Percentiles rank a stretch among this genome's conserved stretches.
phyloP scores from a whole-genome alignment of 2,113 vertebrate genomes.

The Marmota monax region DNA sequence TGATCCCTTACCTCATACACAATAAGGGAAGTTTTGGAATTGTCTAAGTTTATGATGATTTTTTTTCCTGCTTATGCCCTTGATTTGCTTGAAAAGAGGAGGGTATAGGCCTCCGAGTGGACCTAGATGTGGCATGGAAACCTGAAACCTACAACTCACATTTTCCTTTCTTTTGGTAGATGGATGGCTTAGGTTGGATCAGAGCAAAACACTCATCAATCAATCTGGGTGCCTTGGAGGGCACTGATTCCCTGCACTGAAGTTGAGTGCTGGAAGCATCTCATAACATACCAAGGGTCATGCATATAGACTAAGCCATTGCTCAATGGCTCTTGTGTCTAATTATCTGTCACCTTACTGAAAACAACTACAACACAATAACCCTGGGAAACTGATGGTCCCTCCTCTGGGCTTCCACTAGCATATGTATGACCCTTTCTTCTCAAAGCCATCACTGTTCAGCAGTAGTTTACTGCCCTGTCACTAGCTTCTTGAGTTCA shows the following conservation, averaged over 20 bases:
- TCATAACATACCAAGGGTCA: background rate
- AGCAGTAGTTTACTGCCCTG: background rate
- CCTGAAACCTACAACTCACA: background rate
- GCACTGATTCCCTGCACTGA: background rate
- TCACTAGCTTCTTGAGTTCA: background rate
- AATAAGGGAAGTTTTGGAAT: background rate
- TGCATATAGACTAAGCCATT: background rate
- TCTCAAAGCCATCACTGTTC: background rate
- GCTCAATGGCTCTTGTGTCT: background rate
- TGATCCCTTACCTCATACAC: background rate
- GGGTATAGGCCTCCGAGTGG: background rate
- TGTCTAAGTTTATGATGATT: background rate
- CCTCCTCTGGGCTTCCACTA: accelerated
- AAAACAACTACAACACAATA: background rate
- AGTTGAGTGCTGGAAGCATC: background rate
- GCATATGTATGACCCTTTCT: background rate
- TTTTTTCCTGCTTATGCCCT: background rate
- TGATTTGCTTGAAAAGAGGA: background rate
- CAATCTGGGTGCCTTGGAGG: background rate
- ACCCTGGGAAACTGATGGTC: background rate
- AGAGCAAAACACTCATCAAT: background rate
- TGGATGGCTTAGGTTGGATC: background rate
- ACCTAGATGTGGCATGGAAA: background rate
- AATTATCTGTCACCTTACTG: background rate
- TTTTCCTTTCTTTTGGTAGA: constrained; percentile 24